phyloP scores from a whole-genome alignment of 2,888 invertebrate genomes.

The Resseliella maxima region DNA sequence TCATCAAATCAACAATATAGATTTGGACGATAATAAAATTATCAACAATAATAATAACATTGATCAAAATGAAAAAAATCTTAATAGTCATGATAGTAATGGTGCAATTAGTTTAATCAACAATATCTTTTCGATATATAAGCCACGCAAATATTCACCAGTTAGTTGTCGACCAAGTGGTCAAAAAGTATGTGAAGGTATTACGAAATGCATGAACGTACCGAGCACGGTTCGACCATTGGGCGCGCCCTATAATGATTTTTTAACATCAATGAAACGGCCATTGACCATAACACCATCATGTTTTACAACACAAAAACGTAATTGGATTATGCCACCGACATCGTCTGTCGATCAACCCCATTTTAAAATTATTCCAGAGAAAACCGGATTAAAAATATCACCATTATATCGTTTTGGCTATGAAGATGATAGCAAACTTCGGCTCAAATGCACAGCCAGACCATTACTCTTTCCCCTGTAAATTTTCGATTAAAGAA shows the following conservation, averaged over 20 bases:
- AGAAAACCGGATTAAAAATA: constrained; percentile 71
- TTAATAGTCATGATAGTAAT: constrained; percentile 9
- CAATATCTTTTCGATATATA: constrained; percentile 68
- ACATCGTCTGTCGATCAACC: constrained; percentile 68
- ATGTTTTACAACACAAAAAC: constrained; percentile 67
- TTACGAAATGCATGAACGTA: constrained; percentile 67
- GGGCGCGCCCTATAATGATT: constrained; percentile 65
- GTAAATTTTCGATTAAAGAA: constrained; percentile 57
- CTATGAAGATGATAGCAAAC: constrained; percentile 62
- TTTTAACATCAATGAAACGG: constrained; percentile 68
- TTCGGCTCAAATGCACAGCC: constrained; percentile 66
- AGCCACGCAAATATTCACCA: constrained; percentile 68
- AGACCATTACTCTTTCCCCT: constrained; percentile 67
- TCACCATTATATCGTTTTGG: constrained; percentile 67
- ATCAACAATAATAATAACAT: constrained; percentile 12
- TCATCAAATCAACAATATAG: constrained; percentile 21
- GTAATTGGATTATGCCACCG: constrained; percentile 63
- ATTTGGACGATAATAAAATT: constrained; percentile 31
- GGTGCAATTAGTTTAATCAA: constrained; percentile 67
- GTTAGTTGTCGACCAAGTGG: constrained; percentile 63
- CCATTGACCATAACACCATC: constrained; percentile 70
- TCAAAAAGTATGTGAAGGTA: constrained; percentile 4
- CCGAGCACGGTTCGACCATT: constrained; percentile 66
- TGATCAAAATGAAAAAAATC: constrained; percentile 46
- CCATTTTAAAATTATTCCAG: constrained; percentile 69